Conservation (phyloP, 2,888 invertebrate genomes). For the Thelaira solivaga region DNA sequence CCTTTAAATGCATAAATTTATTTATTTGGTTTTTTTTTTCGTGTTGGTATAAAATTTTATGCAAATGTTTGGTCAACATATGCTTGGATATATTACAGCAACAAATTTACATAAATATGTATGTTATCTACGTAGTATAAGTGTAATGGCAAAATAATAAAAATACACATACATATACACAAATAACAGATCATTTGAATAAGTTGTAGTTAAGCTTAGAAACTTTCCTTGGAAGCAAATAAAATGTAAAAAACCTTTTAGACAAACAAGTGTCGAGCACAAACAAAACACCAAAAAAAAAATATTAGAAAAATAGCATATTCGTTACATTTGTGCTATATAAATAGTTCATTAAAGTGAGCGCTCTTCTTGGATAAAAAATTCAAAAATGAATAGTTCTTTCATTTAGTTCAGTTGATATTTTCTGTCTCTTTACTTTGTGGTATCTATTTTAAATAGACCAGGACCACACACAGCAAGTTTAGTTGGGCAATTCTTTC, state of each 20-base stretch:
- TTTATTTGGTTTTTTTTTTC: too few species aligned
- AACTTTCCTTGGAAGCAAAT: constrained; percentile 5
- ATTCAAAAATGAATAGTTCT: too few species aligned
- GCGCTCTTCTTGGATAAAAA: too few species aligned
- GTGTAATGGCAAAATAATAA: background rate
- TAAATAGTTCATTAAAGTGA: too few species aligned
- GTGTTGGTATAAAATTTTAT: constrained; percentile 39
- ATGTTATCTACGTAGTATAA: background rate
- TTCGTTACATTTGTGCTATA: too few species aligned
- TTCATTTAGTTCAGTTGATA: too few species aligned
- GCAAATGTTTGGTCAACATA: constrained; percentile 51
- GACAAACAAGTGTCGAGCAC: constrained; percentile 26
- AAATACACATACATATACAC: constrained; percentile 31
- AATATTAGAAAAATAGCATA: background rate
- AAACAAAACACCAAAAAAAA: background rate
- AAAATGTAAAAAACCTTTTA: constrained; percentile 11
- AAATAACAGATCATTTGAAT: constrained; percentile 40
- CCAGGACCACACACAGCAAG: too few species aligned
- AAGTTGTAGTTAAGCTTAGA: constrained; percentile 40
- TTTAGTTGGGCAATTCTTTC: too few species aligned
- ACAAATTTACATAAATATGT: constrained; percentile 32
- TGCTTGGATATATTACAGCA: constrained; percentile 13
- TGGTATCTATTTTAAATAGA: too few species aligned
- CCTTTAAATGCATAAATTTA: background rate
- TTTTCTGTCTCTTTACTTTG: too few species aligned